These are phyloP conservation scores for Esox masquinongy DNA, from an alignment of 2,797 vertebrate genomes.

Conservation along the genomic window DNA sequence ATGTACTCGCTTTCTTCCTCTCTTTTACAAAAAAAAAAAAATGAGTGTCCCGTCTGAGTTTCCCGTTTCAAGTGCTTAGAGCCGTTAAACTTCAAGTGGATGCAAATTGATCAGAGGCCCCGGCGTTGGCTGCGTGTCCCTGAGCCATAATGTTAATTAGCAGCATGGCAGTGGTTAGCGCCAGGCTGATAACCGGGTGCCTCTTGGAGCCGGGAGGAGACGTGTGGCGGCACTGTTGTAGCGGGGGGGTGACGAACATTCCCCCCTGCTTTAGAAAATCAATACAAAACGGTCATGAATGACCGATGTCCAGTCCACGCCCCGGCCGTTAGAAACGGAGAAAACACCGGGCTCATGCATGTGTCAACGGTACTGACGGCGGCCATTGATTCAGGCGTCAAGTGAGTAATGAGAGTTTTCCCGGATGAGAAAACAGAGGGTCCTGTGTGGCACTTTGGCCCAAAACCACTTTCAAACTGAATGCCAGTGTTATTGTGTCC, in stretches of 20 bases:
- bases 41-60: not conserved
- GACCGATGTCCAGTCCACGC: not conserved
- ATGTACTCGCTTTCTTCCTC: not conserved
- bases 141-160: not conserved
- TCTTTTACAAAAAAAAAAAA: not conserved
- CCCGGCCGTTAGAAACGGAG: slow-evolving; percentile 17
- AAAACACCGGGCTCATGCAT: not conserved
- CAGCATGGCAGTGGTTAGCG: not conserved
- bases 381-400: slow-evolving; percentile 9
- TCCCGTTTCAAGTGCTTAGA: not conserved
- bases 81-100: not conserved
- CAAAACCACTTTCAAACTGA: not conserved
- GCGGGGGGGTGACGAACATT: not conserved
- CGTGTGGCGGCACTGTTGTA: not conserved
- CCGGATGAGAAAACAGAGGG: not conserved
- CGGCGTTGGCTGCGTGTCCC: not conserved
- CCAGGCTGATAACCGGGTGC: not conserved
- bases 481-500: not conserved
- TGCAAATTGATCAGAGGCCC: not conserved
- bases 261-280: not conserved
- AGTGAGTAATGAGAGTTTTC: slow-evolving; percentile 7
- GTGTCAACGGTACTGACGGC: slow-evolving; percentile 5
- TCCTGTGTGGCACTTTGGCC: not conserved
- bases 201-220: not conserved
- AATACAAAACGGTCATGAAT: slow-evolving; percentile 13